Conservation (phyloP, 2,888 invertebrate genomes). For the Ditylenchus weischeri region DNA sequence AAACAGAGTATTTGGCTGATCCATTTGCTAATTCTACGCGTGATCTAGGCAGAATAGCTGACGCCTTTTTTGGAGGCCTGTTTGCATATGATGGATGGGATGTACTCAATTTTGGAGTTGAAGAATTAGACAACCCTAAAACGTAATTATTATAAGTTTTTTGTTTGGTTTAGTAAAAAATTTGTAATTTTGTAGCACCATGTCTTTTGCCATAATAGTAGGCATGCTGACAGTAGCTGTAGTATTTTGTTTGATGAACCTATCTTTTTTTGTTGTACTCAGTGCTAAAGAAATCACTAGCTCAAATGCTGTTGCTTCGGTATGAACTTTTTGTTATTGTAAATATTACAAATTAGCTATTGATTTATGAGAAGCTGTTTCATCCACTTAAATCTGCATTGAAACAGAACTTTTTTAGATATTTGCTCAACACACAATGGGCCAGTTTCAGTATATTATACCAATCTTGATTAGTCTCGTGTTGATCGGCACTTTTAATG, state of each 20-base stretch:
- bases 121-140: slow-evolving; percentile 53
- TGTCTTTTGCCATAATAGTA: slow-evolving; percentile 53
- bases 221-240: slow-evolving; percentile 51
- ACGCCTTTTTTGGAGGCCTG: slow-evolving; percentile 47
- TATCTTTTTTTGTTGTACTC: slow-evolving; percentile 52
- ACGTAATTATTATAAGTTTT: slow-evolving; percentile 22
- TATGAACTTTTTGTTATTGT: slow-evolving; percentile 12
- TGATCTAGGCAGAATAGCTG: slow-evolving; percentile 20
- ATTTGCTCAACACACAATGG: slow-evolving; percentile 46
- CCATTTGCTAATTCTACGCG: slow-evolving; percentile 36
- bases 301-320: slow-evolving; percentile 51
- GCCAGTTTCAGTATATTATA: slow-evolving; percentile 43
- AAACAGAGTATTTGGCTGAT: slow-evolving; percentile 32
- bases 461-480: slow-evolving; percentile 54
- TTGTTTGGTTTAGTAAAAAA: not conserved
- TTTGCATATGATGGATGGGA: slow-evolving; percentile 54
- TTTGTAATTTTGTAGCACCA: slow-evolving; percentile 39
- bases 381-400: too few species aligned
- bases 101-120: slow-evolving; percentile 56
- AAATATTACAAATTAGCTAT: too few species aligned
- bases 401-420: slow-evolving; percentile 32
- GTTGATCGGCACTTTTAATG: slow-evolving; percentile 52
- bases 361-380: too few species aligned
- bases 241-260: slow-evolving; percentile 49
- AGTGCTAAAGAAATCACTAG: slow-evolving; percentile 36